These are phyloP conservation scores for Pyrocephalus nanus DNA, from an alignment of 2,797 vertebrate species.

Conservation along the genomic window DNA sequence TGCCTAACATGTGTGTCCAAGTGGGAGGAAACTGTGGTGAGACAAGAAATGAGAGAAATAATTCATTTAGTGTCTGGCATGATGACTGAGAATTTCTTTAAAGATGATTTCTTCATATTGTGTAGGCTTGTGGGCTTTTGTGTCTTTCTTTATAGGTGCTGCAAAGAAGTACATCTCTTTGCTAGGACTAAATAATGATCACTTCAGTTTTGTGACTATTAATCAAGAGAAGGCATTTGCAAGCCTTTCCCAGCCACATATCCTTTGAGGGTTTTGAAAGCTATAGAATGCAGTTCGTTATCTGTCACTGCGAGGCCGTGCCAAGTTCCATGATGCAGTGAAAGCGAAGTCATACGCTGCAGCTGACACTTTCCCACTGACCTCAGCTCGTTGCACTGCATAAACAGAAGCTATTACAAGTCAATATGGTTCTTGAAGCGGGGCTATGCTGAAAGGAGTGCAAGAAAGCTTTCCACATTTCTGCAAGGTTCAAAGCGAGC, in stretches of 20 bases:
- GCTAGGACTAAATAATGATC: slow-evolving; percentile 40
- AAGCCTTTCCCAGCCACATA: slow-evolving; percentile 35
- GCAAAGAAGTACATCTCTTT: slow-evolving; percentile 45
- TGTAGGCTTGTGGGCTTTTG: slow-evolving; percentile 20
- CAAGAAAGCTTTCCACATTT: neutral
- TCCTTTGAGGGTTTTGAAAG: slow-evolving; percentile 50
- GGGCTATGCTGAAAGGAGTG: neutral
- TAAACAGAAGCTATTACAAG: slow-evolving; percentile 51
- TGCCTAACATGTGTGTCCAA: slow-evolving; percentile 67
- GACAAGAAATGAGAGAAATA: slow-evolving; percentile 63
- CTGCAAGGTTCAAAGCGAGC: neutral
- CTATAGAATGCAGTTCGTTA: slow-evolving; percentile 38
- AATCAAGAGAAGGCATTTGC: slow-evolving; percentile 46
- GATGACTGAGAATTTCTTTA: slow-evolving; percentile 43
- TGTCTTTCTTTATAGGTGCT: neutral
- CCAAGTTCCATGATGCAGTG: slow-evolving; percentile 66
- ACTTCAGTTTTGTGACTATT: slow-evolving; percentile 42
- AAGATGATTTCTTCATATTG: slow-evolving; percentile 28
- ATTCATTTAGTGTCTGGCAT: slow-evolving; percentile 59
- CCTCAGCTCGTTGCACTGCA: slow-evolving; percentile 36
- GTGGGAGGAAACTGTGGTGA: slow-evolving; percentile 72
- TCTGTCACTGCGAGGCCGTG: neutral
- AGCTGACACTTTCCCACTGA: slow-evolving; percentile 58
- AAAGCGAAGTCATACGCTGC: slow-evolving; percentile 31
- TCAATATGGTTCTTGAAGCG: slow-evolving; percentile 15